Percentiles rank a stretch among this genome's conserved stretches.
Conservation (phyloP, 2,113 vertebrate genomes). For the Piliocolobus tephrosceles region DNA sequence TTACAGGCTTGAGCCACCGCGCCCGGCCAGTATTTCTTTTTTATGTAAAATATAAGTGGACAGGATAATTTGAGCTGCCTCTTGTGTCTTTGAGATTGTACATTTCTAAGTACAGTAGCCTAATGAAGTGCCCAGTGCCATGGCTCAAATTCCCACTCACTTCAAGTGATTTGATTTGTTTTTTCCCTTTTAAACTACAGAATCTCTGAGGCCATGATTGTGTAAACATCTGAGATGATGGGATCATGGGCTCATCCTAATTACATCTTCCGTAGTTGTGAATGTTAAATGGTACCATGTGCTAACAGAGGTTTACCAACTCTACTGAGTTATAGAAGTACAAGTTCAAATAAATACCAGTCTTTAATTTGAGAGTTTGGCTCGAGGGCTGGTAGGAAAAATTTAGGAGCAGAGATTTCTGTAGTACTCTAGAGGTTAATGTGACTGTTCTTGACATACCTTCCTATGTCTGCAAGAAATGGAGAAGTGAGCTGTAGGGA, state of each 20-base stretch:
- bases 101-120: not conserved
- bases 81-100: constrained; percentile 8
- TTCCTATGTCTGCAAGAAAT: not conserved
- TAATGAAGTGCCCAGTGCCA: not conserved
- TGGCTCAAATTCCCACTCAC: not conserved
- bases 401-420: not conserved
- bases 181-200: not conserved
- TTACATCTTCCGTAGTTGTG: not conserved
- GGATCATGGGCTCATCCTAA: not conserved
- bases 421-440: not conserved
- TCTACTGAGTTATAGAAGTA: not conserved
- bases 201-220: not conserved
- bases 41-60: not conserved
- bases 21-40: not conserved
- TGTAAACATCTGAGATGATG: not conserved
- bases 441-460: not conserved
- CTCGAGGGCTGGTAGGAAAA: not conserved
- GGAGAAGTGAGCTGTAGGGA: not conserved
- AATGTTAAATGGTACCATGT: not conserved
- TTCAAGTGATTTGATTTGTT: not conserved
- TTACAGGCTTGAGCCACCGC: too few relatives aligned
- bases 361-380: not conserved
- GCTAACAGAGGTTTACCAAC: not conserved
- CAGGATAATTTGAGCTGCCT: not conserved
- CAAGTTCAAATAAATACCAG: not conserved